These are phyloP conservation scores for Mimumesa dahlbomi DNA, from an alignment of 2,888 invertebrate species.

Conservation along the genomic window DNA sequence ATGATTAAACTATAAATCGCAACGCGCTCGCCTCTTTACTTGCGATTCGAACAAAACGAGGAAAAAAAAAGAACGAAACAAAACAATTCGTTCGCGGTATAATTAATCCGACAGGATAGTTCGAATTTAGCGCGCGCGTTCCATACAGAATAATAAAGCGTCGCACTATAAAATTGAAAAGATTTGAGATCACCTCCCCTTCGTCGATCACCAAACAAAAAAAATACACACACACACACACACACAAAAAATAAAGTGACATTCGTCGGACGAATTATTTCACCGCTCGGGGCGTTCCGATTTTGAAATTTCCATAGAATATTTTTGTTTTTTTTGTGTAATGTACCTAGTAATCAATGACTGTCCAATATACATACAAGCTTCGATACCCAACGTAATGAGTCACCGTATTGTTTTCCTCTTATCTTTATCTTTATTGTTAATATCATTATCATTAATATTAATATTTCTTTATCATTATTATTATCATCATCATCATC, in stretches of 20 bases:
- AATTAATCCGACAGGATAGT: neutral
- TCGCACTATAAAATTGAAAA: neutral
- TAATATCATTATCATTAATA: conserved; percentile 45
- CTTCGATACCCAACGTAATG: conserved; percentile 32
- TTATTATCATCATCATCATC: conserved; percentile 39
- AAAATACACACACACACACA: too few species aligned
- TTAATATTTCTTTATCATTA: conserved; percentile 41
- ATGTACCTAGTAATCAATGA: neutral
- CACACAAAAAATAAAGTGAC: too few species aligned
- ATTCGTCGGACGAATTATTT: too few species aligned
- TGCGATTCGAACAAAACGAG: neutral
- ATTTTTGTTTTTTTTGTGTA: neutral
- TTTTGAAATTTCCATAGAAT: too few species aligned
- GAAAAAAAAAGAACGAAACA: neutral
- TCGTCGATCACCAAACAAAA: neutral
- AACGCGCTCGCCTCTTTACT: neutral
- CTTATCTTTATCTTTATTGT: conserved; percentile 44
- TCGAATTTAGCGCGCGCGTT: neutral
- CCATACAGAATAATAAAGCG: too few species aligned
- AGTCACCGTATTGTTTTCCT: conserved; percentile 22
- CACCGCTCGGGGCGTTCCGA: too few species aligned
- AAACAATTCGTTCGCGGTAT: neutral
- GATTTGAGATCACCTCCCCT: neutral
- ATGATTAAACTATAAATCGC: conserved; percentile 25
- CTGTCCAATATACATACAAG: neutral